These are phyloP conservation scores for Crotalus horridus DNA, from an alignment of 2,113 vertebrate genomes.

Conservation along the genomic window DNA sequence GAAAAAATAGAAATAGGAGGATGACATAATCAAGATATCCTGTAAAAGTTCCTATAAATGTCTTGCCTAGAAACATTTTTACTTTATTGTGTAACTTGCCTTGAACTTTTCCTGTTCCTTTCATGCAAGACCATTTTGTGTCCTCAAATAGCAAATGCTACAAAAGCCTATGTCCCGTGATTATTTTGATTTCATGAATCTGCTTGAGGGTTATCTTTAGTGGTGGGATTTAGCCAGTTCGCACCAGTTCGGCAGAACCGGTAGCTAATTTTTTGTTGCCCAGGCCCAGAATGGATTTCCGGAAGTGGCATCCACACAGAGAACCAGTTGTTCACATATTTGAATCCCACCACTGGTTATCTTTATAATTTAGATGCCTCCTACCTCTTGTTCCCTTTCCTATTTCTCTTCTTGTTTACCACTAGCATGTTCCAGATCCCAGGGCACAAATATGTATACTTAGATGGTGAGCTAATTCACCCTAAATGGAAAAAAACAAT, in stretches of 20 bases:
- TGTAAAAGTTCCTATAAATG: background rate
- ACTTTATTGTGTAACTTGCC: background rate
- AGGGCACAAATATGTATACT: background rate
- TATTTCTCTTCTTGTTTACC: slow-evolving; percentile 15
- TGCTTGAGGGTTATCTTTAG: background rate
- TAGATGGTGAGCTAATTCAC: background rate
- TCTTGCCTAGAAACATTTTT: background rate
- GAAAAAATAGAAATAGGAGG: background rate
- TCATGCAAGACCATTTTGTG: background rate
- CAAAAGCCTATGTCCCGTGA: background rate
- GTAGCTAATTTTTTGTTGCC: too few species aligned
- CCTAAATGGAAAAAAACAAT: slow-evolving; percentile 30
- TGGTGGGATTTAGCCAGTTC: too few species aligned
- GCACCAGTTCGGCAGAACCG: too few species aligned
- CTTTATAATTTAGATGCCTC: background rate
- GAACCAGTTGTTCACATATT: too few species aligned
- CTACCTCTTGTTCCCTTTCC: background rate
- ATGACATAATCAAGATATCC: background rate
- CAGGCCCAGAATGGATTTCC: too few species aligned
- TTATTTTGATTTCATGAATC: background rate
- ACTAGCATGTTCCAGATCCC: background rate
- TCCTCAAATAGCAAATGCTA: background rate
- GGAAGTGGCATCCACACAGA: too few species aligned
- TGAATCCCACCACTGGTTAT: too few species aligned
- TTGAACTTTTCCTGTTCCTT: background rate